These are phyloP conservation scores for Centruroides vittatus DNA, from an alignment of 1,140 invertebrate genomes.

Conservation along the genomic window DNA sequence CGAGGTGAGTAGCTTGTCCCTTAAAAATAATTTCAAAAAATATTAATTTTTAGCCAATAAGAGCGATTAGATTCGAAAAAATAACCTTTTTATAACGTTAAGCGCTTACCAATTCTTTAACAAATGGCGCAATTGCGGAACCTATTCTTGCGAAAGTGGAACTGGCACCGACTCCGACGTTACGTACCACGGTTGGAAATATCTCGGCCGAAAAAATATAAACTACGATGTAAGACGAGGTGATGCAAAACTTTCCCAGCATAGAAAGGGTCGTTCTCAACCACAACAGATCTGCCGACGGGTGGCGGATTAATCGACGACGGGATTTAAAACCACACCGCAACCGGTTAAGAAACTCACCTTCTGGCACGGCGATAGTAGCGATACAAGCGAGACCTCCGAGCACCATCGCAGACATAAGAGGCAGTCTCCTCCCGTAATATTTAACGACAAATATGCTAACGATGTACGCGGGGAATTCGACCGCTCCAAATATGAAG, in stretches of 20 bases:
- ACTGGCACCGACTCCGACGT: conserved; percentile 61
- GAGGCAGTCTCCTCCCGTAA: conserved; percentile 9
- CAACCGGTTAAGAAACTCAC: conserved; percentile 31
- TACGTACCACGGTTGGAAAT: conserved; percentile 70
- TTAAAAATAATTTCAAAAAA: background rate
- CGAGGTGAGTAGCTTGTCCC: background rate
- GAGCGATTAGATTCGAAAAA: too few species aligned
- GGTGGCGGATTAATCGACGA: background rate
- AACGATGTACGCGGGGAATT: conserved; percentile 56
- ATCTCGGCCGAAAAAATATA: conserved; percentile 83
- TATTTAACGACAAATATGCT: conserved; percentile 44
- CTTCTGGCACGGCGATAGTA: conserved; percentile 27
- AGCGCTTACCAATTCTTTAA: conserved; percentile 13
- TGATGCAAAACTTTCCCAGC: conserved; percentile 65
- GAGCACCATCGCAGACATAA: conserved; percentile 13
- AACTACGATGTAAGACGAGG: conserved; percentile 69
- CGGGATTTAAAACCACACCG: background rate
- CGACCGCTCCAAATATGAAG: conserved; percentile 52
- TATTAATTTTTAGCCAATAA: background rate
- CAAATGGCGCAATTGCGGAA: conserved; percentile 52
- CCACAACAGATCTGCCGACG: conserved; percentile 26
- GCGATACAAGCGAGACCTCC: conserved; percentile 38
- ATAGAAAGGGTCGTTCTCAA: conserved; percentile 39
- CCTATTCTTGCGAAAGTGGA: conserved; percentile 61
- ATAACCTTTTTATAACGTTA: background rate